Evolutionary conservation across 2,797 vertebrate species (phyloP).

Genomic region (Cryptoblepharus egeriae): DNA sequence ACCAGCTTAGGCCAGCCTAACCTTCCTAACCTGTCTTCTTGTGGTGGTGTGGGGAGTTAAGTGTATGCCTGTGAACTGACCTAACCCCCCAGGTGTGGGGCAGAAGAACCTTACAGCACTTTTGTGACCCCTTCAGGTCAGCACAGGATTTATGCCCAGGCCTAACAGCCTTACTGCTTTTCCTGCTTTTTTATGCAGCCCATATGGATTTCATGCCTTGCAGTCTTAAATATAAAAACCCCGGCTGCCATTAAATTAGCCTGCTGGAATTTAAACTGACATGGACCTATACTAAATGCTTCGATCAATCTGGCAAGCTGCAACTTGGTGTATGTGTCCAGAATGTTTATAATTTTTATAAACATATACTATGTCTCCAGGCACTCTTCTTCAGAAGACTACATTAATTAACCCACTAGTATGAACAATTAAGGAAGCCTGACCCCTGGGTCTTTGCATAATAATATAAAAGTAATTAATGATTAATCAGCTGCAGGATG

Average conservation of each 20-base stretch:
- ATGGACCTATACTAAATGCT: constrained; percentile 28
- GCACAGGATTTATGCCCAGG: too few species aligned
- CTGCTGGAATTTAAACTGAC: constrained; percentile 37
- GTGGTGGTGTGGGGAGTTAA: too few species aligned
- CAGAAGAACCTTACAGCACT: too few species aligned
- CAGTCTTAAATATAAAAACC: constrained; percentile 26
- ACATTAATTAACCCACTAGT: constrained; percentile 47
- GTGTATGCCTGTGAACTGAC: too few species aligned
- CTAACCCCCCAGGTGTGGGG: too few species aligned
- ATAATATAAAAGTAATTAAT: constrained; percentile 38
- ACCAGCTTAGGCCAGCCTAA: too few species aligned
- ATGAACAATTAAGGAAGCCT: constrained; percentile 43
- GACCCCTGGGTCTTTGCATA: constrained; percentile 31
- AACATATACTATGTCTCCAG: constrained; percentile 25
- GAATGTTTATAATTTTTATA: constrained; percentile 40
- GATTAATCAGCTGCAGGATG: constrained; percentile 32
- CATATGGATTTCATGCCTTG: constrained; percentile 14
- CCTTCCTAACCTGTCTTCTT: too few species aligned
- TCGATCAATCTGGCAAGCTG: constrained; percentile 41
- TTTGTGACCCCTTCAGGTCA: too few species aligned
- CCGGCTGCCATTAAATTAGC: constrained; percentile 43
- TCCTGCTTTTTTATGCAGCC: constrained; percentile 38
- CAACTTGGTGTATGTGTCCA: neutral
- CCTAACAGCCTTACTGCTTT: too few species aligned
- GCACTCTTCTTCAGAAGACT: constrained; percentile 46